Conservation (phyloP, 1,140 invertebrate species). For the Lordiphosa collinella region DNA sequence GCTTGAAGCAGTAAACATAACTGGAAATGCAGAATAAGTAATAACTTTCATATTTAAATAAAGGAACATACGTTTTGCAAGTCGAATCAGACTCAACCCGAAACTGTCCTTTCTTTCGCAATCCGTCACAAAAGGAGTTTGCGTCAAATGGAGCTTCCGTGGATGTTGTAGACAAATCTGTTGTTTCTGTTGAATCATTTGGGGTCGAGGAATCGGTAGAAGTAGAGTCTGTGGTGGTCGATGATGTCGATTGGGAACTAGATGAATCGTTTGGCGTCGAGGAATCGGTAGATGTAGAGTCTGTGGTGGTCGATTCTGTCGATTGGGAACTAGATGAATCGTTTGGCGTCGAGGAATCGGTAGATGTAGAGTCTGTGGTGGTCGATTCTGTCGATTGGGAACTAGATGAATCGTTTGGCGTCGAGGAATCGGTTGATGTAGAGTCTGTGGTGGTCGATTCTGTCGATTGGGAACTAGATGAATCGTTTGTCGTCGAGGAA, state of each 20-base stretch:
- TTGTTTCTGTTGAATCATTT: conserved; percentile 9
- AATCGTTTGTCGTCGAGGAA: conserved; percentile 1
- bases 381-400: neutral
- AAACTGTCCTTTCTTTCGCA: conserved; percentile 34
- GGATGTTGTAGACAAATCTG: conserved; percentile 12
- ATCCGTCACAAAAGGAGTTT: conserved; percentile 26
- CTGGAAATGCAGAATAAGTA: conserved; percentile 12
- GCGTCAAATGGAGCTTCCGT: conserved; percentile 16
- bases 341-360: neutral
- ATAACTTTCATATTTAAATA: neutral
- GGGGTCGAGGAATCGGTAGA: neutral
- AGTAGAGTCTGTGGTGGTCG: neutral
- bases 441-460: neutral
- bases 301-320: neutral
- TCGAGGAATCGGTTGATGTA: too few species aligned
- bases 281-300: neutral
- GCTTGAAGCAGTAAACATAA: conserved; percentile 51
- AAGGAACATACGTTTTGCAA: conserved; percentile 39
- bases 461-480: neutral
- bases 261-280: neutral
- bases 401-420: neutral
- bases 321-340: neutral
- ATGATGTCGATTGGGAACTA: neutral
- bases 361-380: neutral
- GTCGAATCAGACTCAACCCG: conserved; percentile 40